phyloP scores from a whole-genome alignment of 2,113 vertebrate genomes.

The Scomber colias region DNA sequence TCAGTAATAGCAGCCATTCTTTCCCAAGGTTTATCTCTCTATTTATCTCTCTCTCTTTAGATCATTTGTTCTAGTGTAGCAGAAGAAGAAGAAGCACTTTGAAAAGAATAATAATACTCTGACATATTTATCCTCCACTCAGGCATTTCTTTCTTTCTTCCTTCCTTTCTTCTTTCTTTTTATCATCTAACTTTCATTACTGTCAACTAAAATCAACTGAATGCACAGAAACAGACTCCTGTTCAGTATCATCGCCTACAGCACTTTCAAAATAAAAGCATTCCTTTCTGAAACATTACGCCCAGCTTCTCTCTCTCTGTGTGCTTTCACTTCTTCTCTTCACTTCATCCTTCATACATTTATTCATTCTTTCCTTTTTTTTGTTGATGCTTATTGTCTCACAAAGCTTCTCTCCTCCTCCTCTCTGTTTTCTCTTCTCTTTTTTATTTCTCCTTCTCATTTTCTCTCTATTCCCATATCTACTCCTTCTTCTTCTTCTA shows the following conservation, averaged over 20 bases:
- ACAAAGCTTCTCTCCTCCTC: not conserved
- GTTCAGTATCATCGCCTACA: not conserved
- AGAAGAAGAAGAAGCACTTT: not conserved
- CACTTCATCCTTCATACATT: conserved; percentile 21
- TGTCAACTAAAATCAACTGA: conserved; percentile 28
- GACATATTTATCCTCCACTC: not conserved
- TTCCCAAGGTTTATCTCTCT: not conserved
- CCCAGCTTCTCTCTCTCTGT: not conserved
- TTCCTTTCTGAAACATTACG: conserved; percentile 36
- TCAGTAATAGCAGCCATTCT: not conserved
- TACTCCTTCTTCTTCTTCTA: not conserved
- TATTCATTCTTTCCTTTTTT: conserved; percentile 35
- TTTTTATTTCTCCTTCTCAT: not conserved
- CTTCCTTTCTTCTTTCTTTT: not conserved
- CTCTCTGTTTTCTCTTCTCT: too few relatives aligned
- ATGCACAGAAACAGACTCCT: not conserved
- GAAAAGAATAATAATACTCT: not conserved
- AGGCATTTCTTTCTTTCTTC: not conserved
- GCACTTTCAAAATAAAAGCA: conserved; percentile 1
- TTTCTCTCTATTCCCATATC: not conserved
- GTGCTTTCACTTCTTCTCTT: not conserved
- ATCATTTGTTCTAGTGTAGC: not conserved
- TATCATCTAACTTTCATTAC: conserved; percentile 1
- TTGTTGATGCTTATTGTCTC: conserved; percentile 14
- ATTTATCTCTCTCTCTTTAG: not conserved